Conservation (phyloP, 2,888 invertebrate species). For the Amblyjoppa proteus region DNA sequence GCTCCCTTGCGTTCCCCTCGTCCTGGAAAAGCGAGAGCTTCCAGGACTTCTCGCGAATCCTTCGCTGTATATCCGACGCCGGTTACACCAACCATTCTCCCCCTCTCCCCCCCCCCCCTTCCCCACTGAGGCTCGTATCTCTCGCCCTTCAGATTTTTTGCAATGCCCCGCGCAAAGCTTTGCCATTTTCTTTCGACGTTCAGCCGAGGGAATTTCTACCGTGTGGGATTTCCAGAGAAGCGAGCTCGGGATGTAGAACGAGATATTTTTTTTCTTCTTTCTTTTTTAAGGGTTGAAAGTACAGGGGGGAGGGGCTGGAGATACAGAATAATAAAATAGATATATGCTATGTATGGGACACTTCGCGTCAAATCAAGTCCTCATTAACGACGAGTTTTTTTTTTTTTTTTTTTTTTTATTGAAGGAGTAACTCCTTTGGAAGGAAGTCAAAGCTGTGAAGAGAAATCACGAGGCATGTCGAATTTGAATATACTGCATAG, state of each 20-base stretch:
- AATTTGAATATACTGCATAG: too few species aligned
- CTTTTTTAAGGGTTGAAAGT: neutral
- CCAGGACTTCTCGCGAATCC: neutral
- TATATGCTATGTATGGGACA: too few species aligned
- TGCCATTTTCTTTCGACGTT: constrained; percentile 66
- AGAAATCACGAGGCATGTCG: too few species aligned
- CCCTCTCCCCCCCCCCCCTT: constrained; percentile 16
- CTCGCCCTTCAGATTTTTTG: constrained; percentile 52
- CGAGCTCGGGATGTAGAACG: constrained; percentile 4
- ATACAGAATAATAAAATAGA: constrained; percentile 20
- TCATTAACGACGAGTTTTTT: too few species aligned
- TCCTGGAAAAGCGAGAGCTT: constrained; percentile 8
- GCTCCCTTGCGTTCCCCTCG: constrained; percentile 28
- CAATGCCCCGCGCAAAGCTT: constrained; percentile 43
- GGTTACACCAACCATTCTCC: neutral
- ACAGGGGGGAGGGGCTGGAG: neutral
- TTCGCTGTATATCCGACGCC: neutral
- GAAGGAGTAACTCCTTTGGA: too few species aligned
- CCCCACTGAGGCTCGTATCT: neutral
- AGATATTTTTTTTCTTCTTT: too few species aligned
- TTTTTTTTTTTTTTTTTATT: too few species aligned
- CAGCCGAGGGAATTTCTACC: constrained; percentile 59
- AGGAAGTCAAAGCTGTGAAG: too few species aligned
- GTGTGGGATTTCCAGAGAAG: constrained; percentile 50
- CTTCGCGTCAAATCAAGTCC: too few species aligned